Conservation (phyloP, 2,888 invertebrate genomes). For the Dioctria linearis region DNA sequence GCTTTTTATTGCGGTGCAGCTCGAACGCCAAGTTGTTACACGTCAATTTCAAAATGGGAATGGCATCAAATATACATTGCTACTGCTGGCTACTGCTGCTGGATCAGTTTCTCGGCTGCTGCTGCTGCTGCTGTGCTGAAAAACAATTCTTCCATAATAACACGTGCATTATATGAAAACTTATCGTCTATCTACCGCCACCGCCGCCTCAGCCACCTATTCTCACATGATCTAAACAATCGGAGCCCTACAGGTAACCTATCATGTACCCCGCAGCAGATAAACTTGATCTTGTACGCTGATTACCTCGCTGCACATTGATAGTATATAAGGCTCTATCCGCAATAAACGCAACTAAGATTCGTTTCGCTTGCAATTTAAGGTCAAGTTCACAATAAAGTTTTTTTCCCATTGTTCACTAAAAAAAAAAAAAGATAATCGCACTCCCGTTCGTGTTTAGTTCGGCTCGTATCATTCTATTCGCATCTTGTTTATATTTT, state of each 20-base stretch:
- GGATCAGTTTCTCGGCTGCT: constrained; percentile 15
- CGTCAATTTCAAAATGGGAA: background rate
- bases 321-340: background rate
- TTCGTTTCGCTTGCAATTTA: constrained; percentile 20
- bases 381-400: constrained; percentile 46
- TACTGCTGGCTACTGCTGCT: constrained; percentile 29
- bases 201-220: background rate
- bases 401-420: background rate
- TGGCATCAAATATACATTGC: background rate
- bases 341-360: constrained; percentile 11
- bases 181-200: no score
- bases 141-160: constrained; percentile 39
- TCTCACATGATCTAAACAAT: constrained; percentile 3
- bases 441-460: constrained; percentile 2
- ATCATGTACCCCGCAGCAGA: constrained; percentile 4
- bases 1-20: background rate
- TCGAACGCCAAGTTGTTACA: background rate
- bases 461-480: background rate
- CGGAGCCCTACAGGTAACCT: constrained; percentile 27
- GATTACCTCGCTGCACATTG: background rate
- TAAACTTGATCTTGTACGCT: constrained; percentile 40
- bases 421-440: background rate
- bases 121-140: constrained; percentile 3
- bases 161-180: constrained; percentile 12
- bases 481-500: constrained; percentile 27